Evolutionary conservation across 1,140 invertebrate species (phyloP), one percentile per base, ranked within the genome.

Genomic region (Lanistes nyassanus): DNA sequence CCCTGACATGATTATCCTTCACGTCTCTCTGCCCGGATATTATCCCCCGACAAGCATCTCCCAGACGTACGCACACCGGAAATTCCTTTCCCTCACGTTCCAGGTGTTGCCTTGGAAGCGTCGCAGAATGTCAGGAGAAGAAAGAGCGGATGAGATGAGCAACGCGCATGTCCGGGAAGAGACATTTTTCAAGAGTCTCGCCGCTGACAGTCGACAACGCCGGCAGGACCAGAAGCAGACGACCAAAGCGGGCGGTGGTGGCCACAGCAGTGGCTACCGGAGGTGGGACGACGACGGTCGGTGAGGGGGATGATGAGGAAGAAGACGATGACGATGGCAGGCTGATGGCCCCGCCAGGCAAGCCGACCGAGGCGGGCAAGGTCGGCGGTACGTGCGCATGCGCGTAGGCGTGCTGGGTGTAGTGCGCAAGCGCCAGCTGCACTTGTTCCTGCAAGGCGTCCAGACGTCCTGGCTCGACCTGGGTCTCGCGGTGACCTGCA

Each of bases 101-200:
- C 0, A 3, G 21, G 0, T 1, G 42, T 47, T 47, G 42, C 42
- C 39, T 13, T 47, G 5, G 42, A 47, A 16, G 21, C 37, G 13
- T 65, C 19, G 36, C 34, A n/a, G 36, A 23, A 1, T 37, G 3
- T 64, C 36, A 73, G 31, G 62, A 36, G 51, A 73, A 76, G 36
- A 77, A n/a, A 13, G 76, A 58, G 13, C 71, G n/a, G 31, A 77
- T 74, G 42, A 77, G 56, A 16, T 65, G 70, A 9, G 31, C 51
- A 5, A 77, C 74, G 47, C 60, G 96, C 1, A 95, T 95, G 74
- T 93, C 92, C 56, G 93, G 92, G 89, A 98, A 98, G 90, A 98
- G 98, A 0, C 97, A 85, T 81, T 96, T 94, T 81, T 97, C 94
- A 62, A 98, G 95, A 2, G 93, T 93, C 13, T 91, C 89, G 0